Evolutionary conservation across 2,113 vertebrate species (phyloP), one percentile per base, ranked within the genome.

Genomic region (Mohoua ochrocephala): DNA sequence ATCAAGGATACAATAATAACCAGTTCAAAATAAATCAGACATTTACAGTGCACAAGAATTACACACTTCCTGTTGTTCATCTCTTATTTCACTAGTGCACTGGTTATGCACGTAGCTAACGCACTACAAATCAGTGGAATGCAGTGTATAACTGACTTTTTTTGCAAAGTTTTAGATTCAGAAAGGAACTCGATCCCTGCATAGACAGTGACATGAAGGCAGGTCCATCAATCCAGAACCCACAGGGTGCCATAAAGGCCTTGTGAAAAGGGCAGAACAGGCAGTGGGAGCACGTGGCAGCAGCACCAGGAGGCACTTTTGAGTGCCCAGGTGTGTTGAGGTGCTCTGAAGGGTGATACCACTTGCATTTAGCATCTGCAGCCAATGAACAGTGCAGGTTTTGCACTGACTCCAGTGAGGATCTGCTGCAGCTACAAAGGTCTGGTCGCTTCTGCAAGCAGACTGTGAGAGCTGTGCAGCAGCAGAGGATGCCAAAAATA

Each of bases 141-240:
- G 30, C 2, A 84, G 23, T 5, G 11, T 10, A 3, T 8, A 50
- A 15, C 31, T 61, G 69, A 59, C 3, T 39, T 73, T 61, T 33
- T 31, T 21, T 1, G n/a, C 0, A 3, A 27, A 30, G 12, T 24
- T 16, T 45, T 49, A 57, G 28, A 41, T 31, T 60, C 20, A 45
- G 33, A 86, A 54, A 27, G 31, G 14, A 84, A 53, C 28, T 61
- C 5, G 1, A 20, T 21, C 14, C 28, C 31, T 61, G 33, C n/a
- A 23, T 3, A 45, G 33, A 16, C 53, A 70, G 37, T 13, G 54
- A 41, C 0, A 3, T 1, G 6, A 39, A 15, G 1, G 3, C 28
- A 69, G 31, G 31, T 41, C 22, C 20, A 37, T 15, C 1, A 1
- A 22, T 18, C 11, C 49, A 84, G 53, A 69, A 18, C 16, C 17